Evolutionary conservation across 2,113 vertebrate species (phyloP).

Genomic region (Clupea harengus): DNA sequence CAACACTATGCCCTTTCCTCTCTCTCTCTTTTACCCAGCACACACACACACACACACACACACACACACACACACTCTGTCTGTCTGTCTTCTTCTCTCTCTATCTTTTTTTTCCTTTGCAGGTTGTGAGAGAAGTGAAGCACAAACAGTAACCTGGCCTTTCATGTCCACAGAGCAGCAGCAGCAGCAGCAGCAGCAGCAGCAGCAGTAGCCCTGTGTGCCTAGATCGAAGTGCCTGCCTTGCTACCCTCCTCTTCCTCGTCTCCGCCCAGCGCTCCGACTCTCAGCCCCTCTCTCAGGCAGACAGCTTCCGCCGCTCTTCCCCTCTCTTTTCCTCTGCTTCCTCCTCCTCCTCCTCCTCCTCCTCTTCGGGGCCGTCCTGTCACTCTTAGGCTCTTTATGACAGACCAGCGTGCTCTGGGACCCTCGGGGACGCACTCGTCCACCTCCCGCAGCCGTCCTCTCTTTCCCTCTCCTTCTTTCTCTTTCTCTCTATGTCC

Average conservation of each 20-base stretch:
- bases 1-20: background rate
- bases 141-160: background rate
- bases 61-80: background rate
- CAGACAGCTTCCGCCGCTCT: background rate
- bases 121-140: background rate
- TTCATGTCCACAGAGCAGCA: background rate
- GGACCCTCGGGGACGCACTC: background rate
- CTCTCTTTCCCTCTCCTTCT: background rate
- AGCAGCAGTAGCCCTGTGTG: background rate
- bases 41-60: background rate
- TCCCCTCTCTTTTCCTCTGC: background rate
- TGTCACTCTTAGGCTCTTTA: too few relatives aligned
- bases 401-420: too few relatives aligned
- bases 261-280: background rate
- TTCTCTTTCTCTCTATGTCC: constrained; percentile 23
- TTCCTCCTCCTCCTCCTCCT: background rate
- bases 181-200: background rate
- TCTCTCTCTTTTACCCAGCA: background rate
- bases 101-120: background rate
- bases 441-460: background rate
- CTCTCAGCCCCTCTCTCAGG: too few relatives aligned
- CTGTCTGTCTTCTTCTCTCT: background rate
- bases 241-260: background rate
- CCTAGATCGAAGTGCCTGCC: background rate
- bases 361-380: background rate